Evolutionary conservation across 1,140 invertebrate genomes (phyloP), one percentile per base, ranked within the genome.

Genomic region (Coenobita brevimanus): DNA sequence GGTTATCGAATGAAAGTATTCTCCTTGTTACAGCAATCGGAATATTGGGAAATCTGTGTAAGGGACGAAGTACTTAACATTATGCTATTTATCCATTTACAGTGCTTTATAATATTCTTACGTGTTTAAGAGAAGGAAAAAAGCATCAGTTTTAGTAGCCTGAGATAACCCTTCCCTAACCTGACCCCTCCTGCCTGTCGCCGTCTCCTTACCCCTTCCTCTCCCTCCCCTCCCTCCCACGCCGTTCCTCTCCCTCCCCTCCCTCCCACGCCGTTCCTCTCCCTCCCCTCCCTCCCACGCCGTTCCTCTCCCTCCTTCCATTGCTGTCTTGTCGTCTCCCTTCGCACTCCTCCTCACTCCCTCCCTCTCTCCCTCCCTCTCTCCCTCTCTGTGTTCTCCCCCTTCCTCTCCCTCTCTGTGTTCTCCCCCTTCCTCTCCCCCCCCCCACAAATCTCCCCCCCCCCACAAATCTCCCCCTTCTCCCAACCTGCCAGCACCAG

Each of bases 391-490:
- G 41, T 10, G 17, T 76, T 21, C 57, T 81, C 57, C 1, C 60
- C 54, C 13, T 57, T 38, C 43, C 79, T 64, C 60, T 8, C 30
- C 24, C 54, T 57, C 46, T 24, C 0, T 21, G 30, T 24, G 27
- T 36, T 27, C 50, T 21, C 38, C 57, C 50, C n/a, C 67, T 41
- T 67, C 67, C 30, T 41, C 46, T 21, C 41, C 64, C 6, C 17
- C 43, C 69, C 67, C 46, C 69, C 30, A 73, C 81, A 82, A 82
- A 80, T 80, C 30, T 80, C 50, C 54, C 57, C 78, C 57, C 41
- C 27, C 24, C 24, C 43, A 50, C 75, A n/a, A n/a, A n/a, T n/a
- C n/a, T n/a, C n/a, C n/a, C n/a, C 78, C 50, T 27, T 4, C 57
- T 1, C 30, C n/a, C 27, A 30, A 24, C 27, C 78, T 80, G 78